phyloP scores from a whole-genome alignment of 2,888 invertebrate genomes.

The Leptodirus hochenwartii region DNA sequence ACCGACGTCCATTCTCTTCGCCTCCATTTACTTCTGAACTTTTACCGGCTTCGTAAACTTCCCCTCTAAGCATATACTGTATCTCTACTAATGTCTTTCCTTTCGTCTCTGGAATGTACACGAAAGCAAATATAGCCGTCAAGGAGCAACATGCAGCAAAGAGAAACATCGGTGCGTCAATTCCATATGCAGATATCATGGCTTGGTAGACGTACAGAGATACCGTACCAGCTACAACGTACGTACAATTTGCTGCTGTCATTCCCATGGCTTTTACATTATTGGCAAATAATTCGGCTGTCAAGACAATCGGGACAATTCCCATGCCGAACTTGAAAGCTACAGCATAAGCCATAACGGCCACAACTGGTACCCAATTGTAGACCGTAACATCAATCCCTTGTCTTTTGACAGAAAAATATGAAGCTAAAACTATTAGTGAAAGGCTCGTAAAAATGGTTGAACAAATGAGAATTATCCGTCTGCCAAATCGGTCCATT shows the following conservation, averaged over 20 bases:
- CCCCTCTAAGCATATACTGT: constrained; percentile 22
- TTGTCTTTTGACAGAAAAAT: constrained; percentile 19
- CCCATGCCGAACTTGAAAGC: constrained; percentile 21
- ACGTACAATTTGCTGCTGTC: constrained; percentile 23
- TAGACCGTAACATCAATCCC: constrained; percentile 16
- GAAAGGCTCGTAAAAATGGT: constrained; percentile 20
- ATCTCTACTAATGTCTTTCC: constrained; percentile 25
- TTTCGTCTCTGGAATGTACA: constrained; percentile 23
- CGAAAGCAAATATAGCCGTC: constrained; percentile 21
- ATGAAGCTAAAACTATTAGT: constrained; percentile 19
- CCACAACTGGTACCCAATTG: constrained; percentile 22
- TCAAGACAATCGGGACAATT: constrained; percentile 24
- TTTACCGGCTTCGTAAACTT: too few relatives aligned
- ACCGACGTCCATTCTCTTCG: too few relatives aligned
- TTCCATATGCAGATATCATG: constrained; percentile 17
- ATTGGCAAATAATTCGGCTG: constrained; percentile 25
- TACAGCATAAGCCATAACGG: constrained; percentile 22
- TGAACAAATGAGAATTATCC: constrained; percentile 20
- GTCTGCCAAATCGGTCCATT: constrained; percentile 23
- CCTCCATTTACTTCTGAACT: too few relatives aligned
- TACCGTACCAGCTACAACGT: constrained; percentile 20
- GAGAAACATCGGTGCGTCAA: constrained; percentile 23
- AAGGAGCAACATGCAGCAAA: constrained; percentile 20
- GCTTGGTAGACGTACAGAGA: constrained; percentile 21
- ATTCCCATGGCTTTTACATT: constrained; percentile 26